phyloP scores from a whole-genome alignment of 2,797 vertebrate genomes.

The Halcyon badia region DNA sequence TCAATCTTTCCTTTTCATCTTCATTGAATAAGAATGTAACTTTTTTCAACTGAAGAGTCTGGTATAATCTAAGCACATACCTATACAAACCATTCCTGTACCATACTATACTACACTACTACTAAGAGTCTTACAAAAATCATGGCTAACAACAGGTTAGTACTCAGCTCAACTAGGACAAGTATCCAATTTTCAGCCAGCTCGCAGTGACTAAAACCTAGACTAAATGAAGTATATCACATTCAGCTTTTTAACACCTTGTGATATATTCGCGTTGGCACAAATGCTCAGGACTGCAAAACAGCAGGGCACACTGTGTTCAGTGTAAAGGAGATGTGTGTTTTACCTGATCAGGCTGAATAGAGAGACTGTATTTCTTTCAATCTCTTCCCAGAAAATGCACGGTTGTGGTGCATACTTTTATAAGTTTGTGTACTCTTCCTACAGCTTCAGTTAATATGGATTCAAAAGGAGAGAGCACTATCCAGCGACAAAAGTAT shows the following conservation, averaged over 20 bases:
- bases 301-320: not conserved
- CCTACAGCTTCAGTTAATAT: not conserved
- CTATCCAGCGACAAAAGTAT: not conserved
- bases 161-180: not conserved
- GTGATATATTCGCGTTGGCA: not conserved
- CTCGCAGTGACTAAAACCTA: not conserved
- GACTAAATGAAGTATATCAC: fast-evolving
- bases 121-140: not conserved
- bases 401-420: fast-evolving
- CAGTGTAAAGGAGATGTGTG: not conserved
- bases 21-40: not conserved
- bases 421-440: not conserved
- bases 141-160: not conserved
- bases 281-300: not conserved
- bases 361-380: not conserved
- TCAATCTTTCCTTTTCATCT: not conserved
- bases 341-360: not conserved
- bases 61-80: not conserved
- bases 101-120: not conserved
- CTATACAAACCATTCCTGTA: not conserved
- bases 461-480: not conserved
- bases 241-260: not conserved
- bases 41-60: not conserved
- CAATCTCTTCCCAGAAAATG: not conserved
- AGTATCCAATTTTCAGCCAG: not conserved